A percentile compares a stretch with the other conserved stretches of the same genome.
Conservation (phyloP, 2,888 invertebrate genomes). For the Leptopterna dolabrata region DNA sequence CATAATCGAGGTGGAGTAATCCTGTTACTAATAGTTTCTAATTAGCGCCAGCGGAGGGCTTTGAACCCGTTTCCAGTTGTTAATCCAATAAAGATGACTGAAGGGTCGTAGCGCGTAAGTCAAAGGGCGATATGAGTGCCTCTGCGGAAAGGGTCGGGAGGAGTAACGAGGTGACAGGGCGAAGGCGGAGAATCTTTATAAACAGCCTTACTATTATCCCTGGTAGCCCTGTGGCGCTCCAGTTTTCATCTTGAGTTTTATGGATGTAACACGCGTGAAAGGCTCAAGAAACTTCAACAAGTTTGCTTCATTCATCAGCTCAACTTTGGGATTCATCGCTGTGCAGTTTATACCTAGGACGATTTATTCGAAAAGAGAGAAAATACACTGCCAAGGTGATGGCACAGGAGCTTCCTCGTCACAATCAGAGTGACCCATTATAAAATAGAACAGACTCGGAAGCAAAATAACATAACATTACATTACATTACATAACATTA, state of each 20-base stretch:
- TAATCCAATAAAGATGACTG: conserved; percentile 26
- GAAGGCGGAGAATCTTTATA: not conserved
- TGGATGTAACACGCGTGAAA: not conserved
- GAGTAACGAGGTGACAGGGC: not conserved
- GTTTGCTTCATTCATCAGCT: not conserved
- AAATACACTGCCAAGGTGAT: too few relatives aligned
- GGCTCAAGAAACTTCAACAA: not conserved
- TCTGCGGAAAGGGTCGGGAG: not conserved
- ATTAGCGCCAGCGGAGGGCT: not conserved
- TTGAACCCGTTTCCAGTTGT: not conserved
- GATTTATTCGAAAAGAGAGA: too few relatives aligned
- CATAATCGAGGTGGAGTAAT: not conserved
- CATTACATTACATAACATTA: too few relatives aligned
- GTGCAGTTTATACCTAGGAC: too few relatives aligned
- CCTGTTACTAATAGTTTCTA: not conserved
- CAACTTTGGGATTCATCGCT: too few relatives aligned
- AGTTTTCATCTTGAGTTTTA: not conserved
- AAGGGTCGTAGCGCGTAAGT: not conserved
- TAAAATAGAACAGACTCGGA: too few relatives aligned
- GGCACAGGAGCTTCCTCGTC: too few relatives aligned
- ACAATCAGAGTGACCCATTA: too few relatives aligned
- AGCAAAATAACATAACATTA: too few relatives aligned
- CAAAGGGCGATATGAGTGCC: not conserved
- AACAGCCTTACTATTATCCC: not conserved
- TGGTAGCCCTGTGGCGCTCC: not conserved